Percentiles rank a stretch among this genome's conserved stretches.
Evolutionary conservation across 2,888 invertebrate species (phyloP).

Genomic region (Trichogramma evanescens): DNA sequence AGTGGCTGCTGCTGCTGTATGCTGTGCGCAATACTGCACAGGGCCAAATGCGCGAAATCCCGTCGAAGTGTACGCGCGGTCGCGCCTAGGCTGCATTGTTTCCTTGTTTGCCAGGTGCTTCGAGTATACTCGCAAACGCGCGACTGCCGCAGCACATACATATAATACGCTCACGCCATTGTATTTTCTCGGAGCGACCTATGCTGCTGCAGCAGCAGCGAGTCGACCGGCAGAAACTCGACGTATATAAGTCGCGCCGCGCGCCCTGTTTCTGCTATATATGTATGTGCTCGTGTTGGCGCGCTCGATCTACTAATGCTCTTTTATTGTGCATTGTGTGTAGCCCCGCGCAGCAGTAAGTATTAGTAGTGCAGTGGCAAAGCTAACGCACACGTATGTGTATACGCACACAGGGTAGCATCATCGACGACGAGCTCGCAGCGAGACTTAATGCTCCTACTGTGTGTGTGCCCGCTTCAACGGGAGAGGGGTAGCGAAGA

Average conservation of each 20-base stretch:
- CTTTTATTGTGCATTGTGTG: constrained; percentile 47
- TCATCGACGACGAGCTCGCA: background rate
- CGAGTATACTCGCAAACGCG: constrained; percentile 39
- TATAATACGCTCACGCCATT: constrained; percentile 29
- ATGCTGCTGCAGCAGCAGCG: background rate
- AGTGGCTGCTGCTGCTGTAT: constrained; percentile 23
- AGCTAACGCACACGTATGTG: constrained; percentile 22
- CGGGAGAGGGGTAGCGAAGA: too few relatives aligned
- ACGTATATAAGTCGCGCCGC: too few relatives aligned
- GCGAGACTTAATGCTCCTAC: background rate
- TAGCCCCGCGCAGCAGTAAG: constrained; percentile 22
- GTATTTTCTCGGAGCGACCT: background rate
- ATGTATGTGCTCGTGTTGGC: too few relatives aligned
- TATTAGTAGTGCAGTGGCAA: constrained; percentile 1
- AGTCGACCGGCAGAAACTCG: background rate
- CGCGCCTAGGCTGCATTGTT: constrained; percentile 39
- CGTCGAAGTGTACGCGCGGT: constrained; percentile 35
- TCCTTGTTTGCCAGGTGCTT: constrained; percentile 48
- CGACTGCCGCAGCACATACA: constrained; percentile 36
- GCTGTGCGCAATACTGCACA: background rate
- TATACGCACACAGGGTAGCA: background rate
- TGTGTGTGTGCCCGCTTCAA: background rate
- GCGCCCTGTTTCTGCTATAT: too few relatives aligned
- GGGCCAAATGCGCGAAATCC: constrained; percentile 43
- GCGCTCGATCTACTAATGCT: constrained; percentile 42